Base-by-base conservation (phyloP, 2,888 invertebrate species). In the Cerceris ruficornis region DNA sequence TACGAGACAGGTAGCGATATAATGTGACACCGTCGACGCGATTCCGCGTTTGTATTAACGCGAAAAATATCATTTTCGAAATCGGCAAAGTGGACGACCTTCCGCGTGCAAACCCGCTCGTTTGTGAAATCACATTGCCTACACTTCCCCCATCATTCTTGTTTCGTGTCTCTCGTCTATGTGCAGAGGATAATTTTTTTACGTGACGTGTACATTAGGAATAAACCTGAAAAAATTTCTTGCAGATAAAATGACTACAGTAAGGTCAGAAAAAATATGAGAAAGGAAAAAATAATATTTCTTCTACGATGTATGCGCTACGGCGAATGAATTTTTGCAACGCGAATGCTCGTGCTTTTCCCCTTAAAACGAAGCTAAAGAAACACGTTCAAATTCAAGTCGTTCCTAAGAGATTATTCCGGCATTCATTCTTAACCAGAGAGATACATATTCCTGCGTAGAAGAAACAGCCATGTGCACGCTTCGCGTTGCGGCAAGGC, bases 21-120 rank as follows among this genome's bases (percentile, higher is more conserved):
- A 75, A 77, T 77, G 76, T 69, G 57, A 17, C 65, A 57, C 49
- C 52, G 41, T 76, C 70, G 67, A 52, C 76, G 49, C 66, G 69
- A 69, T 75, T 52, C 17, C 58, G 11, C 46, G 76, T 28, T 28
- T 28, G 4, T 28, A 28, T 28, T 28, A 28, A 28, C 28, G 4
- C 28, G 28, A 60, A 66, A 77, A 75, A 77, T 59, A 58, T 69
- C 57, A 77, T 66, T 69, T 57, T 49, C 46, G 58, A n/a, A 11
- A n/a, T n/a, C 50, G 6, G 13, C 9, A 13, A 8, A 46, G 49
- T 14, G 39, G 39, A 43, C 11, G 57, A 75, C 72, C 28, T 50
- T 42, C 17, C 43, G 49, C 9, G 55, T 13, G 43, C 46, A 55
- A 43, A 58, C 46, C 13, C 42, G 46, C 15, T 46, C 11, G 5